These are phyloP conservation scores for Verasper variegatus DNA, from an alignment of 2,113 vertebrate genomes.

Conservation along the genomic window DNA sequence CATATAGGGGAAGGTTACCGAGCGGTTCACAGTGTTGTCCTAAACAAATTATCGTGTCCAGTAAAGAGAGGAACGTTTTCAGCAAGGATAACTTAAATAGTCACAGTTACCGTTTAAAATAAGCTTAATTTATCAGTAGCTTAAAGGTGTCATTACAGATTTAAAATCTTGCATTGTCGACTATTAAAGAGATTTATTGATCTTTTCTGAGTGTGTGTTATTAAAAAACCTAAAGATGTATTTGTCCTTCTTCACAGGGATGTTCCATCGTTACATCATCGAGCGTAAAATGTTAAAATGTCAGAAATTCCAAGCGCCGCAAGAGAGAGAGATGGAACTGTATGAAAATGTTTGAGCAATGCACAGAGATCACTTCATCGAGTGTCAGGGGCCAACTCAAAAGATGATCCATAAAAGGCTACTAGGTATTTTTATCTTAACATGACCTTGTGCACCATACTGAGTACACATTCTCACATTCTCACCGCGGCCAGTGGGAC, in stretches of 20 bases:
- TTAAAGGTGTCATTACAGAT: background rate
- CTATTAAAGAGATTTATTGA: background rate
- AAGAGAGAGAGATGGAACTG: background rate
- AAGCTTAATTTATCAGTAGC: constrained; percentile 3
- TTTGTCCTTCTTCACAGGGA: background rate
- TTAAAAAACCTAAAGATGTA: background rate
- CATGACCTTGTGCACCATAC: constrained; percentile 72
- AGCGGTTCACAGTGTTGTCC: constrained; percentile 57
- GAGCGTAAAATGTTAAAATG: background rate
- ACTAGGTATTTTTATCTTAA: constrained; percentile 83
- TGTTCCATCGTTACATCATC: background rate
- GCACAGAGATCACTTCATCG: constrained; percentile 36
- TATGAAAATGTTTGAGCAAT: constrained; percentile 34
- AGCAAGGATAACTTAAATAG: constrained; percentile 19
- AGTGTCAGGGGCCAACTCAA: constrained; percentile 62
- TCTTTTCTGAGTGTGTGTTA: background rate
- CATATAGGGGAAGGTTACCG: constrained; percentile 63
- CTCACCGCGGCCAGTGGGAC: constrained; percentile 58
- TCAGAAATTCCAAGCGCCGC: background rate
- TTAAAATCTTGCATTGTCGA: background rate
- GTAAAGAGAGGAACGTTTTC: constrained; percentile 57
- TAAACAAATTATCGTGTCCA: constrained; percentile 51
- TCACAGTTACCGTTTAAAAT: constrained; percentile 18
- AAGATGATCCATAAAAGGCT: constrained; percentile 81
- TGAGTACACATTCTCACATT: constrained; percentile 77